Conservation (phyloP, 2,888 invertebrate genomes). For the Exocentrus adspersus region DNA sequence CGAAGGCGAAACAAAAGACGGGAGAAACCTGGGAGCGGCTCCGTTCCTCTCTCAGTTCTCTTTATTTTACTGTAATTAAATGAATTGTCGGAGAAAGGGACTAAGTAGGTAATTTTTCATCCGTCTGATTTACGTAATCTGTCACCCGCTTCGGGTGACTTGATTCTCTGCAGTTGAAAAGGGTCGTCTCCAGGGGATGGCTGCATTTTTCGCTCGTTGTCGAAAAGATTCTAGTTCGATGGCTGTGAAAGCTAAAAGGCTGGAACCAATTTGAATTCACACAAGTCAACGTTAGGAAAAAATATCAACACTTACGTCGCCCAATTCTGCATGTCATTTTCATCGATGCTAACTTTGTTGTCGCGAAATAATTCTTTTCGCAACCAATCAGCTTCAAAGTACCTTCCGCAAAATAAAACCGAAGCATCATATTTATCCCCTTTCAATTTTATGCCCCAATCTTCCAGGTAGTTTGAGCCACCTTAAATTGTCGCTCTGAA, state of each 20-base stretch:
- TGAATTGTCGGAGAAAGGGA: not conserved
- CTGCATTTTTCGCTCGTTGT: not conserved
- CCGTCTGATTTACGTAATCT: slow-evolving; percentile 3
- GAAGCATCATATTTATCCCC: too few relatives aligned
- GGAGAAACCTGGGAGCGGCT: not conserved
- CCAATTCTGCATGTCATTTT: too few relatives aligned
- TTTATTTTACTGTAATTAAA: slow-evolving; percentile 1
- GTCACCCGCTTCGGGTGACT: not conserved
- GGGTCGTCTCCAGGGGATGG: not conserved
- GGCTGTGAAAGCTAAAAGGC: not conserved
- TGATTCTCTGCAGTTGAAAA: not conserved
- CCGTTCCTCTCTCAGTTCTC: not conserved
- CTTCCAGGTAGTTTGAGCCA: too few relatives aligned
- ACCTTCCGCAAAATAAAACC: too few relatives aligned
- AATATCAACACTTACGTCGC: too few relatives aligned
- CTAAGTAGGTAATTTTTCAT: slow-evolving; percentile 3
- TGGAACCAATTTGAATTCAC: too few relatives aligned
- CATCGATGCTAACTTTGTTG: too few relatives aligned
- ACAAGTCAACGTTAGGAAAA: too few relatives aligned
- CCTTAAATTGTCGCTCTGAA: too few relatives aligned
- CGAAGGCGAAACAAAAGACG: not conserved
- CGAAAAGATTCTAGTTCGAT: not conserved
- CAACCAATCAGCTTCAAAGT: too few relatives aligned
- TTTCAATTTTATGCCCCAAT: too few relatives aligned
- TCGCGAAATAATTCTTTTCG: too few relatives aligned